These are phyloP conservation scores for Misgurnus anguillicaudatus DNA, from an alignment of 2,113 vertebrate species.

Conservation along the genomic window DNA sequence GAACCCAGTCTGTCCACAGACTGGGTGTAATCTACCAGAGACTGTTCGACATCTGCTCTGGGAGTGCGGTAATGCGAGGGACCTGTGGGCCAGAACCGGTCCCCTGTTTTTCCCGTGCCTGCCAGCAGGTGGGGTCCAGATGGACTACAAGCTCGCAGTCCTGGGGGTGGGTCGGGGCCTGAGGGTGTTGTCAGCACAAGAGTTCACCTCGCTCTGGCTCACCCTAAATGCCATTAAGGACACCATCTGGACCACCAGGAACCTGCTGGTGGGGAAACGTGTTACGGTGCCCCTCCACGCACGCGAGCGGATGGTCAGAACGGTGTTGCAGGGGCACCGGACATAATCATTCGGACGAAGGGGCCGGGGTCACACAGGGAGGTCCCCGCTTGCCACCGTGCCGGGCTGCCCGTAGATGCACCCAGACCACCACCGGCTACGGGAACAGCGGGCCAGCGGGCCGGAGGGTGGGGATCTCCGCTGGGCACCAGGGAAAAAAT, in stretches of 20 bases:
- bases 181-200: neutral
- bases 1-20: no score
- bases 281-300: neutral
- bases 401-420: neutral
- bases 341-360: neutral
- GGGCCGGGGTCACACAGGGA: neutral
- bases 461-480: neutral
- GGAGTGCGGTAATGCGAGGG: conserved; percentile 19
- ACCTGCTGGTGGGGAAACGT: conserved; percentile 42
- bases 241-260: conserved; percentile 17
- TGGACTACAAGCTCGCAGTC: neutral
- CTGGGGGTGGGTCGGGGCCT: neutral
- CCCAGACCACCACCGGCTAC: neutral
- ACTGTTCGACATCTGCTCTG: neutral
- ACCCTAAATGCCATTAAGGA: conserved; percentile 6
- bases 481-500: no score
- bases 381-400: neutral
- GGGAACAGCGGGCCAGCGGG: neutral
- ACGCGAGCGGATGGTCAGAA: neutral
- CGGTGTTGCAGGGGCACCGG: neutral
- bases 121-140: conserved; percentile 17
- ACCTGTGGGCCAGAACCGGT: conserved; percentile 36
- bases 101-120: conserved; percentile 29
- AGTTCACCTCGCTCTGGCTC: conserved; percentile 27
- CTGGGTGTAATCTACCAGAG: no score